Conservation (phyloP, 2,113 vertebrate species). For the Alexandromys fortis region DNA sequence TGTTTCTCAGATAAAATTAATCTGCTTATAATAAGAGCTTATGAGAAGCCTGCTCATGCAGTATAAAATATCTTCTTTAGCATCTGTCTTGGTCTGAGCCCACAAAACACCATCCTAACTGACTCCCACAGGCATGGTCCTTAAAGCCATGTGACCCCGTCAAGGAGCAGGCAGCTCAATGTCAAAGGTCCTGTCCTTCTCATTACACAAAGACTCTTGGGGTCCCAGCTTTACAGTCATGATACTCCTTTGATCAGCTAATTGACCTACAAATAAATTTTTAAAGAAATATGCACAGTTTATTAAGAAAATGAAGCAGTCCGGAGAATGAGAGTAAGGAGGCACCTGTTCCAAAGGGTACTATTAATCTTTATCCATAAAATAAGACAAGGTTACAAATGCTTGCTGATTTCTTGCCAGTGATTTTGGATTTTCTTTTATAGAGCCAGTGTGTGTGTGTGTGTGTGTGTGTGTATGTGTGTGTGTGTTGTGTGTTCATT, state of each 20-base stretch:
- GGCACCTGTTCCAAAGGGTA: background rate
- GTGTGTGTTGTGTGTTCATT: too few relatives aligned
- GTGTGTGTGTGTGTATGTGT: background rate
- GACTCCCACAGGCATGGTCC: background rate
- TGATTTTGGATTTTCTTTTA: background rate
- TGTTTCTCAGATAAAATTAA: slow-evolving; percentile 42
- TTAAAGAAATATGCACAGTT: background rate
- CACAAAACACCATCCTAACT: background rate
- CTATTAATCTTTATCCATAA: background rate
- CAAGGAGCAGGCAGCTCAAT: background rate
- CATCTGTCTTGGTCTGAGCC: background rate
- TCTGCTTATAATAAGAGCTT: slow-evolving; percentile 37
- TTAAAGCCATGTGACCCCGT: background rate
- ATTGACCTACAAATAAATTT: background rate
- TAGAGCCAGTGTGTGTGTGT: background rate
- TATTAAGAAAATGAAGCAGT: background rate
- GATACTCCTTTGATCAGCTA: background rate
- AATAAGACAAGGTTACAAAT: background rate
- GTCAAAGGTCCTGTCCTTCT: background rate
- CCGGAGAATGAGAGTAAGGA: background rate
- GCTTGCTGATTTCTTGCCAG: background rate
- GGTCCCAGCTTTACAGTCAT: background rate
- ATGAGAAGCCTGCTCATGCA: background rate
- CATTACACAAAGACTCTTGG: background rate
- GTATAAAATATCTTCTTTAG: slow-evolving; percentile 6